Evolutionary conservation across 2,797 vertebrate genomes (phyloP), one percentile per base, ranked within the genome.

Genomic region (Muscicapa comitata): DNA sequence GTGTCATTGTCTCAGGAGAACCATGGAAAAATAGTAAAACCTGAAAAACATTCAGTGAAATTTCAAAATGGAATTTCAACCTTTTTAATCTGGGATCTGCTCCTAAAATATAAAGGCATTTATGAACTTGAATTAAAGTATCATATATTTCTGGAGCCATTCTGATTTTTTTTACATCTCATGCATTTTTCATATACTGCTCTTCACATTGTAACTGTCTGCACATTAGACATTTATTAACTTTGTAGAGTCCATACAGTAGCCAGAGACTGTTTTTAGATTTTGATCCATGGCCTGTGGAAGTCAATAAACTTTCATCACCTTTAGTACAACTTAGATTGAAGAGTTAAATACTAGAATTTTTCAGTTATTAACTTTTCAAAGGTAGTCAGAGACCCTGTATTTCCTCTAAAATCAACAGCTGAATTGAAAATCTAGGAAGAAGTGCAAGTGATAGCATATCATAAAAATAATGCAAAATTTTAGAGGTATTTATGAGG

Each of bases 201-300:
- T 80, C 50, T 79, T 90, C 47, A 55, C 13, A 6, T 92, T 57
- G 38, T 77, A 93, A 57, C 77, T 80, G 55, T 93, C 93, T 84
- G 59, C 53, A 62, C 2, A 8, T 91, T 96, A 94, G 95, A 89
- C 75, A 97, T 79, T 95, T 86, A 94, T 95, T 97, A 97, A 97
- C 93, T 94, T 91, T 38, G 78, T 77, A 63, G 92, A 74, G 78
- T 74, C 91, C 90, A 65, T 92, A 89, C 92, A 72, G 91, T 94
- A 95, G 95, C 68, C 0, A 6, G 50, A 85, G 38, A 71, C 81
- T 63, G 67, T 18, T 95, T 95, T 95, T 93, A 92, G 86, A 95
- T 87, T 85, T 93, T 95, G 93, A 89, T 94, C 90, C 81, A 31
- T 91, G 75, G 91, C 75, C 92, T 79, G 57, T 74, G 40, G 88